Conservation (phyloP, 2,113 vertebrate species). For the Pteruthius melanotis region DNA sequence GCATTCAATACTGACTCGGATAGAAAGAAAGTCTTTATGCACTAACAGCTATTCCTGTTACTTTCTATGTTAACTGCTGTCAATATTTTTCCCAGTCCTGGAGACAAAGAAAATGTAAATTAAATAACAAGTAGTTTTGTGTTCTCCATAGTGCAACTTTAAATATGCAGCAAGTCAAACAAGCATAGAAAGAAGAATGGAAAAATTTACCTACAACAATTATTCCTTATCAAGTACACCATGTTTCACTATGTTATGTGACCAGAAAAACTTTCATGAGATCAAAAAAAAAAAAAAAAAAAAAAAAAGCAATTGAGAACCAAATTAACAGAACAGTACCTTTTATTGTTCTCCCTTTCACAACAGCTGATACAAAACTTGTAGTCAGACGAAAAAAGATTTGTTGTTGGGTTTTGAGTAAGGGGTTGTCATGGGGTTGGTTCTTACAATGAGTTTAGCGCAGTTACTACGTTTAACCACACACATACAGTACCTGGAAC, state of each 20-base stretch:
- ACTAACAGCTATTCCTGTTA: constrained; percentile 35
- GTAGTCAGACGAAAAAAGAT: not conserved
- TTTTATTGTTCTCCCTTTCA: constrained; percentile 47
- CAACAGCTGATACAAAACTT: constrained; percentile 25
- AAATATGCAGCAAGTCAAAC: constrained; percentile 61
- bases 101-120: constrained; percentile 76
- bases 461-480: not conserved
- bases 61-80: constrained; percentile 28
- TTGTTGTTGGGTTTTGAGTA: not conserved
- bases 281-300: constrained; percentile 36
- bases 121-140: constrained; percentile 66
- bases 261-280: constrained; percentile 61
- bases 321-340: constrained; percentile 45
- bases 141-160: constrained; percentile 47
- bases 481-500: not conserved
- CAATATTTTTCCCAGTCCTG: constrained; percentile 30
- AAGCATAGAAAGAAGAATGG: constrained; percentile 31
- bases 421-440: not conserved
- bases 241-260: constrained; percentile 59
- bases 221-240: constrained; percentile 45
- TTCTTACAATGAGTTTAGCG: not conserved
- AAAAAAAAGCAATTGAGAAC: constrained; percentile 42
- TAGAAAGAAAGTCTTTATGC: not conserved
- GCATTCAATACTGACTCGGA: not conserved
- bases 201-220: constrained; percentile 14